Percentiles rank a stretch among this genome's conserved stretches.
These are phyloP conservation scores for Acleris holmiana DNA, from an alignment of 2,888 invertebrate species.

Conservation along the genomic window DNA sequence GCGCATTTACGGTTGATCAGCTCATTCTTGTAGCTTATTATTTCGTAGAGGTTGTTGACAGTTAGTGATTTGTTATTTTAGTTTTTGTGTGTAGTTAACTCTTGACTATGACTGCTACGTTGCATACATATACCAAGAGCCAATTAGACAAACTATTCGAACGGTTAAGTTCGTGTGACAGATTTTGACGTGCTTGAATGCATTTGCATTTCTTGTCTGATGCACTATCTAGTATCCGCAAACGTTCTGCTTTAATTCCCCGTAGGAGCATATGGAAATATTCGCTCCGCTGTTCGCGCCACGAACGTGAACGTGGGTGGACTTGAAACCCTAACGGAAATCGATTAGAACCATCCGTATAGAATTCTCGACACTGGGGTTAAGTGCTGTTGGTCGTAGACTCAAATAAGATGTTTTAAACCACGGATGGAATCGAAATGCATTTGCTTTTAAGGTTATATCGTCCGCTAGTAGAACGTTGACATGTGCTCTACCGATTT, in stretches of 20 bases:
- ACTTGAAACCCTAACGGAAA: constrained; percentile 69
- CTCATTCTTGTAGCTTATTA: not conserved
- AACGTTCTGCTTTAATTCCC: constrained; percentile 19
- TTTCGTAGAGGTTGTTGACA: constrained; percentile 1
- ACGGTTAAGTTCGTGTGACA: not conserved
- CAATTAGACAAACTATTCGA: not conserved
- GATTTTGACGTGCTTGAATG: not conserved
- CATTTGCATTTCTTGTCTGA: constrained; percentile 1
- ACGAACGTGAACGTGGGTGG: constrained; percentile 65
- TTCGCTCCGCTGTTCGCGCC: constrained; percentile 29
- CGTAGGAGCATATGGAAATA: constrained; percentile 33
- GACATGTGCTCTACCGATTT: constrained; percentile 13
- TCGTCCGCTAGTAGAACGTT: constrained; percentile 14
- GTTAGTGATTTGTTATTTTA: not conserved
- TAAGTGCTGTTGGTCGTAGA: constrained; percentile 64
- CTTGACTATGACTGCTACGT: not conserved
- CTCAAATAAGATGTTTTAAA: constrained; percentile 69
- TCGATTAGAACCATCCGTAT: constrained; percentile 66
- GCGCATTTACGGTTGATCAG: constrained; percentile 3
- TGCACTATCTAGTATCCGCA: not conserved
- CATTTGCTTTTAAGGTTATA: constrained; percentile 39
- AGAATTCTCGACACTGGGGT: constrained; percentile 70
- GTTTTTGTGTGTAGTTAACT: not conserved
- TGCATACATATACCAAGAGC: not conserved
- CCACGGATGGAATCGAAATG: constrained; percentile 41